Evolutionary conservation across 2,888 invertebrate genomes (phyloP).

Genomic region (Drosophila limbata): DNA sequence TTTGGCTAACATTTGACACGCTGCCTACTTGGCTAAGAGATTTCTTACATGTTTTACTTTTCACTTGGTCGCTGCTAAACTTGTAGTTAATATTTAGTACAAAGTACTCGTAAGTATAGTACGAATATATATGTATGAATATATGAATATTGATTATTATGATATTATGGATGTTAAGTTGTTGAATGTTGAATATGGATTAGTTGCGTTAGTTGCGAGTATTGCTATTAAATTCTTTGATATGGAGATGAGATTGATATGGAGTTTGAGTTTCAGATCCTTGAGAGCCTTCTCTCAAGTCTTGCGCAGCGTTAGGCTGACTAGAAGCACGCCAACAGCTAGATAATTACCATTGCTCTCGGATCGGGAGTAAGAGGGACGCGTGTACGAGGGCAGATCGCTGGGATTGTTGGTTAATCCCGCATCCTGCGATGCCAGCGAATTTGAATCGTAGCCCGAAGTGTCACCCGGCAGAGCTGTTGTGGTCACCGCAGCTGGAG

Average conservation of each 20-base stretch:
- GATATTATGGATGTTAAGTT: slow-evolving; percentile 2
- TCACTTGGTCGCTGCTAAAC: slow-evolving; percentile 27
- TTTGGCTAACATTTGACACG: slow-evolving; percentile 65
- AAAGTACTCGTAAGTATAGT: slow-evolving; percentile 22
- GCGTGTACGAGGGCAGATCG: slow-evolving; percentile 82
- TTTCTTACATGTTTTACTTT: slow-evolving; percentile 12
- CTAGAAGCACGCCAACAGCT: slow-evolving; percentile 83
- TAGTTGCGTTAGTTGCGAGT: slow-evolving; percentile 16
- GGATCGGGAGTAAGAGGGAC: slow-evolving; percentile 83
- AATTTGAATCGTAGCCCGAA: slow-evolving; percentile 80
- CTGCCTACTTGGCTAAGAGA: slow-evolving; percentile 58
- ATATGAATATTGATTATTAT: slow-evolving; percentile 17
- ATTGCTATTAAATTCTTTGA: slow-evolving; percentile 51
- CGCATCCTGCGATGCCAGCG: slow-evolving; percentile 79
- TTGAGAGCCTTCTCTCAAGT: slow-evolving; percentile 44
- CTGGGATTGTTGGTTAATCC: slow-evolving; percentile 75
- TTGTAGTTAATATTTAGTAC: slow-evolving; percentile 13
- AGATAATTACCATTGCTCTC: slow-evolving; percentile 85
- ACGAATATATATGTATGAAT: slow-evolving; percentile 20
- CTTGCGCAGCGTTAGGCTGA: slow-evolving; percentile 82
- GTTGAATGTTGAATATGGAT: slow-evolving; percentile 16
- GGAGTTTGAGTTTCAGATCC: slow-evolving; percentile 9
- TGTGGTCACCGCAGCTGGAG: slow-evolving; percentile 81
- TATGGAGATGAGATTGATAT: slow-evolving; percentile 21
- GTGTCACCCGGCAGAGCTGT: slow-evolving; percentile 76